Percentiles rank a stretch among this genome's conserved stretches.
Conservation (phyloP, 2,797 vertebrate genomes). For the Gouania willdenowi region DNA sequence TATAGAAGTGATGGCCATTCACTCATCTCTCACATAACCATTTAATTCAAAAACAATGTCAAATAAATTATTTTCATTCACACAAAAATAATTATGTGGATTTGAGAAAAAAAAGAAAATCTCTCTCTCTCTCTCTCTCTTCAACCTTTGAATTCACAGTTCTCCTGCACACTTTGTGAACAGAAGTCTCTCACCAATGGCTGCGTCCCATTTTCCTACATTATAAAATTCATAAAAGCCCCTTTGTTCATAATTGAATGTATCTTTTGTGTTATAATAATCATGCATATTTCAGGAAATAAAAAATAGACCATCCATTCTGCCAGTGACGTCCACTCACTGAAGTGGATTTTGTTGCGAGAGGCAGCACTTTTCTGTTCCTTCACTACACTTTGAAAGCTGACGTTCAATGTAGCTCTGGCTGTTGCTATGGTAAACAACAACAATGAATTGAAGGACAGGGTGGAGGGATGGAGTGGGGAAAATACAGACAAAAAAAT, state of each 20-base stretch:
- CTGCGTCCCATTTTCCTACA: background rate
- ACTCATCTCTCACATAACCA: too few species aligned
- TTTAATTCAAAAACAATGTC: too few species aligned
- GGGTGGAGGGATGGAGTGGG: background rate
- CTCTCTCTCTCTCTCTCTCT: too few species aligned
- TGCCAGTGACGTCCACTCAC: background rate
- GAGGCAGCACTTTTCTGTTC: background rate
- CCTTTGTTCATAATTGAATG: too few species aligned
- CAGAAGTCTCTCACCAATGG: too few species aligned
- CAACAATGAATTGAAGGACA: background rate
- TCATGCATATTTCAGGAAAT: background rate
- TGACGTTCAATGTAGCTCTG: constrained; percentile 3
- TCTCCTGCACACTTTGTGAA: background rate
- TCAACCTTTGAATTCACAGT: background rate
- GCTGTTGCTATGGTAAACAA: background rate
- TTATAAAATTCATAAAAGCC: too few species aligned
- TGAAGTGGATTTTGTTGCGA: background rate
- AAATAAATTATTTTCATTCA: too few species aligned
- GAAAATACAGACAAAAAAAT: too few species aligned
- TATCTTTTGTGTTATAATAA: background rate
- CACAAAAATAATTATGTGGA: too few species aligned
- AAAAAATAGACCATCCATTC: background rate
- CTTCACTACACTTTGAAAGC: constrained; percentile 8
- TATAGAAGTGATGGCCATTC: too few species aligned
- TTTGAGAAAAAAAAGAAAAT: too few species aligned